These are phyloP conservation scores for Scaptomyza polygonia DNA, from an alignment of 2,888 invertebrate genomes.

Conservation along the genomic window DNA sequence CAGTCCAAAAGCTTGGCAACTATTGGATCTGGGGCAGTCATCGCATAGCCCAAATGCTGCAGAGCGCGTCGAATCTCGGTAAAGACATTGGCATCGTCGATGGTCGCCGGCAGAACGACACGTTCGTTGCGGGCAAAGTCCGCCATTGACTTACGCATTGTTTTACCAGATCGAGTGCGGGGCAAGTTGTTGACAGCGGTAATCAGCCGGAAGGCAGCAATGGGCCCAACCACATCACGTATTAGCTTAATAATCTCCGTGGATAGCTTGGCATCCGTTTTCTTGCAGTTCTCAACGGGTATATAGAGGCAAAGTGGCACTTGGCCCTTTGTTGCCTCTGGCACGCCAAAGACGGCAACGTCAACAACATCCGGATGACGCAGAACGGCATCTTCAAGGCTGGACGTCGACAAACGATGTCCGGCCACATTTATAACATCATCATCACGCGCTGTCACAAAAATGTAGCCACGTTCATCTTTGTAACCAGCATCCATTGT, in stretches of 20 bases:
- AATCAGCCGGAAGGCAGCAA: constrained; percentile 93
- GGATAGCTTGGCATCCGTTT: constrained; percentile 81
- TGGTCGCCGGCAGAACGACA: constrained; percentile 92
- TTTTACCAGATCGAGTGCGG: constrained; percentile 92
- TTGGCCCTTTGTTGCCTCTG: constrained; percentile 95
- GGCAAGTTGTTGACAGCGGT: constrained; percentile 92
- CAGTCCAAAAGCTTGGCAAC: constrained; percentile 67
- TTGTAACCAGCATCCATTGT: constrained; percentile 97
- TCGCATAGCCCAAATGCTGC: constrained; percentile 90
- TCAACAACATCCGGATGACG: constrained; percentile 94
- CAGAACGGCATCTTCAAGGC: constrained; percentile 94
- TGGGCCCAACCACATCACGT: constrained; percentile 87
- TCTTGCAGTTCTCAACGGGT: constrained; percentile 85
- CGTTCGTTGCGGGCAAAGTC: constrained; percentile 92
- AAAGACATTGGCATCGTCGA: constrained; percentile 94
- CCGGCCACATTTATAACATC: constrained; percentile 98
- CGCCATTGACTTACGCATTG: constrained; percentile 91
- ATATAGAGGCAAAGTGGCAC: constrained; percentile 95
- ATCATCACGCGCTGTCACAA: constrained; percentile 95
- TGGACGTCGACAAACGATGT: constrained; percentile 94
- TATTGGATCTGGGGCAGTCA: constrained; percentile 88
- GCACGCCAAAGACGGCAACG: constrained; percentile 95
- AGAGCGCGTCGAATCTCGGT: constrained; percentile 90
- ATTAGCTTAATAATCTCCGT: constrained; percentile 83
- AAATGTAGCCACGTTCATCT: constrained; percentile 93